phyloP scores from a whole-genome alignment of 2,113 vertebrate genomes.

The Cheirogaleus medius region DNA sequence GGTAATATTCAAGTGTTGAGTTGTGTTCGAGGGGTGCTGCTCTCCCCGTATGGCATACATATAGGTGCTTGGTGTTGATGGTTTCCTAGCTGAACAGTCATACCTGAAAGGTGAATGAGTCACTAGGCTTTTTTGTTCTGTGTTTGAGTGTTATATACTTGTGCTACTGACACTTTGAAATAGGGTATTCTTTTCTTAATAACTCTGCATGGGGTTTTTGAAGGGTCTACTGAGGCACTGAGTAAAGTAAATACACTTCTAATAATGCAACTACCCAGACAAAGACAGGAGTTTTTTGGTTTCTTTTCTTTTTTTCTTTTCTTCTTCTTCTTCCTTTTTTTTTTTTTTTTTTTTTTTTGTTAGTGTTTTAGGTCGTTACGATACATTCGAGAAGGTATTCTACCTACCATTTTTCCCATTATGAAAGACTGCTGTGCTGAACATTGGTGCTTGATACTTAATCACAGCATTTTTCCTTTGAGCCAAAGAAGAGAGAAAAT shows the following conservation, averaged over 20 bases:
- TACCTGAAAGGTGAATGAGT: slow-evolving; percentile 65
- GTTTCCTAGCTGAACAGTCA: slow-evolving; percentile 60
- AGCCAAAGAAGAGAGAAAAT: slow-evolving; percentile 57
- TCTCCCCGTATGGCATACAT: background rate
- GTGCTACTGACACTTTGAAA: slow-evolving; percentile 69
- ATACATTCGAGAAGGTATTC: slow-evolving; percentile 49
- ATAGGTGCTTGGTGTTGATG: slow-evolving; percentile 37
- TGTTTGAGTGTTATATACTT: slow-evolving; percentile 51
- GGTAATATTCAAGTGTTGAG: slow-evolving; percentile 52
- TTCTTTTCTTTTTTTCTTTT: background rate
- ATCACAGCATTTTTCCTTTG: slow-evolving; percentile 63
- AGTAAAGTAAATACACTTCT: slow-evolving; percentile 54
- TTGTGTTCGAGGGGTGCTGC: background rate
- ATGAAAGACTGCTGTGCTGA: slow-evolving; percentile 53
- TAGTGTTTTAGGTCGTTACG: slow-evolving; percentile 33
- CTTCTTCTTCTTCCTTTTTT: background rate
- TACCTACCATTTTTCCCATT: slow-evolving; percentile 50
- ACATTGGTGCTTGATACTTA: background rate
- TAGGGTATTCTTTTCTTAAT: slow-evolving; percentile 47
- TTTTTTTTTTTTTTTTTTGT: background rate
- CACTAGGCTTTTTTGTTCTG: slow-evolving; percentile 44
- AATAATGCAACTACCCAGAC: slow-evolving; percentile 12
- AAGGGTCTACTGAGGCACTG: background rate
- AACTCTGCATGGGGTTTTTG: slow-evolving; percentile 43
- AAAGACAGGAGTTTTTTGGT: background rate